Conservation (phyloP, 2,888 invertebrate species). For the Chrysotoxum bicinctum region DNA sequence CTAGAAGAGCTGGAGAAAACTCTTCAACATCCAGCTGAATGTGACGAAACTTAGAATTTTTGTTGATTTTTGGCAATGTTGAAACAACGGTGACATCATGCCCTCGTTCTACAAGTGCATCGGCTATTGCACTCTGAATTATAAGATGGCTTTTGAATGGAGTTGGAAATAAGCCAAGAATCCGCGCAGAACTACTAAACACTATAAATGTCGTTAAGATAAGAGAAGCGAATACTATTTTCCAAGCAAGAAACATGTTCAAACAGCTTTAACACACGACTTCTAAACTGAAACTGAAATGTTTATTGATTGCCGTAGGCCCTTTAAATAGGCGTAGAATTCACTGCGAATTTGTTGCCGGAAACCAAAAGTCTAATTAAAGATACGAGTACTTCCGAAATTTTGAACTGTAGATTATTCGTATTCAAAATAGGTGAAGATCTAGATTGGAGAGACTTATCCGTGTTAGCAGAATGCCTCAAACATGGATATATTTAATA, state of each 20-base stretch:
- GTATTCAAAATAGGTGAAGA: no score
- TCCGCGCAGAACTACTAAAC: slow-evolving; percentile 50
- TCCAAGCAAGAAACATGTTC: neutral
- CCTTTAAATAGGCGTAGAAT: no score
- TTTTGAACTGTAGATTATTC: no score
- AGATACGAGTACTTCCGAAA: no score
- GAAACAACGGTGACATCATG: slow-evolving; percentile 78
- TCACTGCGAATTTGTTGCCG: no score
- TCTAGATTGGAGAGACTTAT: no score
- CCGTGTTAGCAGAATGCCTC: no score
- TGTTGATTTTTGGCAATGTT: slow-evolving; percentile 62
- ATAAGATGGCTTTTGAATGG: slow-evolving; percentile 78
- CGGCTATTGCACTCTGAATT: slow-evolving; percentile 76
- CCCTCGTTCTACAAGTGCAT: slow-evolving; percentile 76
- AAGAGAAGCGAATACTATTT: neutral
- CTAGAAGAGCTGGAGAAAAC: neutral
- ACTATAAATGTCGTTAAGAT: neutral
- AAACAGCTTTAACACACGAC: neutral
- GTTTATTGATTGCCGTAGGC: neutral
- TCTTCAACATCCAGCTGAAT: slow-evolving; percentile 38
- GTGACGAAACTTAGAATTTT: slow-evolving; percentile 40
- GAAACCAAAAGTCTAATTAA: no score
- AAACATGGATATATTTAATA: no score
- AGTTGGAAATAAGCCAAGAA: slow-evolving; percentile 77
- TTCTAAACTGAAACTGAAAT: neutral